phyloP scores from a whole-genome alignment of 2,113 vertebrate species.

The Polyodon spathula region DNA sequence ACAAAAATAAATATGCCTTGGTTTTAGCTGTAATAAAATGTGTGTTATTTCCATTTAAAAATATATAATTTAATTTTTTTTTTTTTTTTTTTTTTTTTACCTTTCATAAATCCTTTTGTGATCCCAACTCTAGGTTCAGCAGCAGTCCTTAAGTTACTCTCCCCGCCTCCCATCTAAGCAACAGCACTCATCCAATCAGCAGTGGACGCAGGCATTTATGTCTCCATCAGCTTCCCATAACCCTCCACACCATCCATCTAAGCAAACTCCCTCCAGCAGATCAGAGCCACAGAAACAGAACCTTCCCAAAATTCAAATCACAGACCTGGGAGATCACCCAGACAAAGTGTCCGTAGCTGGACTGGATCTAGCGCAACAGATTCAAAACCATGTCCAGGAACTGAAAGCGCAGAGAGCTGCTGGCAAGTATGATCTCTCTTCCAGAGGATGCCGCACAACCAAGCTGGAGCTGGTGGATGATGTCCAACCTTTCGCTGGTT shows the following conservation, averaged over 20 bases:
- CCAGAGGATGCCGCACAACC: conserved; percentile 43
- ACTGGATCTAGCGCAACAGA: conserved; percentile 30
- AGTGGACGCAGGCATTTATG: conserved; percentile 25
- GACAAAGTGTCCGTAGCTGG: no score
- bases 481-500: conserved; percentile 25
- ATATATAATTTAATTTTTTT: no score
- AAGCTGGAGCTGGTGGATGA: conserved; percentile 8
- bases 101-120: conserved; percentile 44
- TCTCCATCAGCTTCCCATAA: conserved; percentile 33
- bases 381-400: conserved; percentile 36
- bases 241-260: conserved; percentile 40
- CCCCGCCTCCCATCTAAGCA: conserved; percentile 57
- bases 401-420: conserved; percentile 27
- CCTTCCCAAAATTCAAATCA: conserved; percentile 45
- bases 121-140: conserved; percentile 58
- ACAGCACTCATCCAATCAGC: conserved; percentile 42
- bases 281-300: conserved; percentile 19
- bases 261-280: conserved; percentile 15
- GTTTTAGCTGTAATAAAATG: no score
- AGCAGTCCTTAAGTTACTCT: conserved; percentile 61
- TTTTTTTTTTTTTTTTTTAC: background rate
- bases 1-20: no score
- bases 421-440: no score
- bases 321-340: conserved; percentile 26
- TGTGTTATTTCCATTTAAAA: no score